phyloP scores from a whole-genome alignment of 2,888 invertebrate species.

The Xanthorhoe designata region DNA sequence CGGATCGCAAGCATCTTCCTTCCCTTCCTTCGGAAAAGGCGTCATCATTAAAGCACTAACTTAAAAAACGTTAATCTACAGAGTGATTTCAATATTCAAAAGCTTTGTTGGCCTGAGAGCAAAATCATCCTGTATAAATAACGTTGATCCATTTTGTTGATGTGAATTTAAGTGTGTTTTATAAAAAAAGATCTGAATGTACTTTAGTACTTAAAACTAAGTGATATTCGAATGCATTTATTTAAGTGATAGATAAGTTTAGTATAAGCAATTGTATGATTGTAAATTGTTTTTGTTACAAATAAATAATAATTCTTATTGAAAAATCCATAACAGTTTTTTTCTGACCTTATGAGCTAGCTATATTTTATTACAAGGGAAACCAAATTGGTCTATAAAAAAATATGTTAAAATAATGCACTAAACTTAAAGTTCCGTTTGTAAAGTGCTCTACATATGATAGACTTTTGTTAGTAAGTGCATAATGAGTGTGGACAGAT shows the following conservation, averaged over 20 bases:
- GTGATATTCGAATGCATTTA: constrained; percentile 73
- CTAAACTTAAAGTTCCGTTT: too few species aligned
- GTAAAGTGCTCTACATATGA: too few species aligned
- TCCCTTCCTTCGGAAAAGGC: constrained; percentile 78
- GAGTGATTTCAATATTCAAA: constrained; percentile 3
- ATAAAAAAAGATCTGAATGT: constrained; percentile 7
- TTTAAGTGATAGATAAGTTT: constrained; percentile 57
- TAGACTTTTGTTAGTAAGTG: too few species aligned
- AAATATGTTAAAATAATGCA: too few species aligned
- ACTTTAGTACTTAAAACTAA: constrained; percentile 12
- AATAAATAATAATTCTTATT: constrained; percentile 82
- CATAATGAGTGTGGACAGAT: too few species aligned
- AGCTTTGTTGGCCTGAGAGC: not conserved
- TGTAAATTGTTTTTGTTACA: constrained; percentile 79
- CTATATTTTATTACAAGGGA: too few species aligned
- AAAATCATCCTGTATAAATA: not conserved
- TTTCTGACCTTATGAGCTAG: constrained; percentile 8
- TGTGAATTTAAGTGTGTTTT: constrained; percentile 2
- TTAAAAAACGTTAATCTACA: constrained; percentile 26
- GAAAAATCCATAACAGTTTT: constrained; percentile 71
- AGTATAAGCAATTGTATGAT: constrained; percentile 58
- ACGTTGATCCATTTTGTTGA: constrained; percentile 1
- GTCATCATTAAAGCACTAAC: constrained; percentile 62
- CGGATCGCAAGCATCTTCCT: constrained; percentile 82
- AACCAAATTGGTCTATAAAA: too few species aligned